phyloP scores from a whole-genome alignment of 2,797 vertebrate genomes.

The Melanotaenia pygmaea region DNA sequence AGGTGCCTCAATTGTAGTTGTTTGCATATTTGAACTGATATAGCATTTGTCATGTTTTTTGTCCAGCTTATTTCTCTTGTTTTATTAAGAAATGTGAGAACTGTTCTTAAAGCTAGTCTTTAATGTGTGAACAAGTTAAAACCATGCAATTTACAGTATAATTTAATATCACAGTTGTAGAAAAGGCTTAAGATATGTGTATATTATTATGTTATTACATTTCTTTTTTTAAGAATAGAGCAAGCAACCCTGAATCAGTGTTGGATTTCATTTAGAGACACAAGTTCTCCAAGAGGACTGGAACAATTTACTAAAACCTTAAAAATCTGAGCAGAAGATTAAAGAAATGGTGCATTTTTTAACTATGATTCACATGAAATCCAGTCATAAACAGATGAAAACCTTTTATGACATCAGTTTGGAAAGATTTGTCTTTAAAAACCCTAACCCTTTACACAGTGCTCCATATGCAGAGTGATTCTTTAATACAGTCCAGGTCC shows the following conservation, averaged over 20 bases:
- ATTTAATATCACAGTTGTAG: neutral
- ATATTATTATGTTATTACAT: no score
- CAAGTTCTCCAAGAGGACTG: neutral
- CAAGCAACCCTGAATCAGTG: neutral
- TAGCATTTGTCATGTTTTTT: neutral
- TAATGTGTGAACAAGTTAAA: neutral
- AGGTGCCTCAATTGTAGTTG: neutral
- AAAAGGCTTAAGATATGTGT: neutral
- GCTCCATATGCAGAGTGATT: neutral
- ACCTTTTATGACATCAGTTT: slow-evolving; percentile 1
- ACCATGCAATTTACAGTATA: neutral
- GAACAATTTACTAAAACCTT: neutral
- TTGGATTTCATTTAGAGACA: neutral
- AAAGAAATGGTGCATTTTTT: no score
- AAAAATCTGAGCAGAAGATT: no score
- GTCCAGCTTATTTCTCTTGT: neutral
- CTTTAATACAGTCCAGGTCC: neutral
- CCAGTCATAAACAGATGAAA: neutral
- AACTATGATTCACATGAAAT: neutral
- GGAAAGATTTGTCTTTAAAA: neutral
- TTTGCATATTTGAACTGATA: no score
- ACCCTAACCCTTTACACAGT: neutral
- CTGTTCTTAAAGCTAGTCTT: neutral
- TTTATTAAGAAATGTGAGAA: no score
- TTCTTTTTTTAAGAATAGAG: neutral